Percentiles rank a stretch among this genome's conserved stretches.
phyloP scores from a whole-genome alignment of 2,888 invertebrate genomes.

The Sipha maydis region DNA sequence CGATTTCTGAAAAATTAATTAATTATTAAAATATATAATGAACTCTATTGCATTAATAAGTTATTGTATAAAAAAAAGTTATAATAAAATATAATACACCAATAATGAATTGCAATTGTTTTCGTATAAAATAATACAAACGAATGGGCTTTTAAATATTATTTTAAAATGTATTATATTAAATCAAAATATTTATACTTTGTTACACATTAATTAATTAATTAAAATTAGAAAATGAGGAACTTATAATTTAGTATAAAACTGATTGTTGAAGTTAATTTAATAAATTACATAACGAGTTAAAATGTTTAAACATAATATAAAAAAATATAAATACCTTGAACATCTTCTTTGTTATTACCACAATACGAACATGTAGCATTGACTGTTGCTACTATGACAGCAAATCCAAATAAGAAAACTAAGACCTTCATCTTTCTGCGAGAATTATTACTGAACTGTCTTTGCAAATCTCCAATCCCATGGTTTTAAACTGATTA shows the following conservation, averaged over 20 bases:
- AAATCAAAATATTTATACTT: neutral
- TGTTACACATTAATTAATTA: neutral
- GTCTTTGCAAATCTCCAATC: neutral
- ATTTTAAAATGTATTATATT: too few relatives aligned
- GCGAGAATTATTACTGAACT: slow-evolving; percentile 2
- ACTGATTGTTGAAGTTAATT: neutral
- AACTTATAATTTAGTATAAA: neutral
- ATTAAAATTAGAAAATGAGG: neutral
- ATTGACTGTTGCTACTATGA: neutral
- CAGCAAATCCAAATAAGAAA: neutral
- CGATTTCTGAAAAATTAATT: slow-evolving; percentile 20
- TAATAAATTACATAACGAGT: neutral
- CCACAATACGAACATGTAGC: slow-evolving; percentile 18
- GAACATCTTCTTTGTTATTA: neutral
- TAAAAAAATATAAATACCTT: neutral
- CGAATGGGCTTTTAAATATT: neutral
- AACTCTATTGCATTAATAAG: neutral
- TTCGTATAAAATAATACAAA: neutral
- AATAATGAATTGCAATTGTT: neutral
- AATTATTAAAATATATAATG: neutral
- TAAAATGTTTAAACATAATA: neutral
- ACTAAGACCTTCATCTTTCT: slow-evolving; percentile 23
- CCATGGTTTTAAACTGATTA: slow-evolving; percentile 5
- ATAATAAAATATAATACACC: neutral
- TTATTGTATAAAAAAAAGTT: neutral